Conservation (phyloP, 2,113 vertebrate genomes). For the Notothenia rossii region DNA sequence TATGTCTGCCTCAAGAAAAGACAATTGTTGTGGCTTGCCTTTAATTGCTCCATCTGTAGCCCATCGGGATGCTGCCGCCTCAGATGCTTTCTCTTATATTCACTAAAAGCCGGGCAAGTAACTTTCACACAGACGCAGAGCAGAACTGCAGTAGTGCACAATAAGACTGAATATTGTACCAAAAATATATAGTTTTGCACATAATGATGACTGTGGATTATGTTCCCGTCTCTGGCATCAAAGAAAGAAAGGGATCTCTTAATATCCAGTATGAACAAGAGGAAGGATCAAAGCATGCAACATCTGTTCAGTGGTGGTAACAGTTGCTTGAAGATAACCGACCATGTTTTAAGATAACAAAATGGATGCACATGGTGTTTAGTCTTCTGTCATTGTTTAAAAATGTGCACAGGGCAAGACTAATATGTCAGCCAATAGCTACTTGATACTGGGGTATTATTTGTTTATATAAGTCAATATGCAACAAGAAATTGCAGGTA, state of each 20-base stretch:
- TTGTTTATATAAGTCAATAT: too few relatives aligned
- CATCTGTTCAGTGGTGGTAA: neutral
- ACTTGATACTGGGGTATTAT: neutral
- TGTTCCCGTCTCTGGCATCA: neutral
- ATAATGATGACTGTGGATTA: neutral
- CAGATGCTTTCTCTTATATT: slow-evolving; percentile 56
- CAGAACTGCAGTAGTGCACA: slow-evolving; percentile 52
- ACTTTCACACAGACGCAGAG: slow-evolving; percentile 52
- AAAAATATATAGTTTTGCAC: neutral
- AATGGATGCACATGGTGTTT: neutral
- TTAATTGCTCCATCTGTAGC: slow-evolving; percentile 79
- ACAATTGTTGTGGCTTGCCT: slow-evolving; percentile 71
- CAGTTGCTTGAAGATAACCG: neutral
- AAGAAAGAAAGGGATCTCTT: neutral
- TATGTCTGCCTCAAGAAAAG: slow-evolving; percentile 69
- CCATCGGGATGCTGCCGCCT: slow-evolving; percentile 60
- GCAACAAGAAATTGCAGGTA: neutral
- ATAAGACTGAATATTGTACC: too few relatives aligned
- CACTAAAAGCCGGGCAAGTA: slow-evolving; percentile 41
- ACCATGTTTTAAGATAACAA: neutral
- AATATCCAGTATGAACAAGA: neutral
- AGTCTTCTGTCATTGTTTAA: neutral
- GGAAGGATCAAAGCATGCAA: neutral
- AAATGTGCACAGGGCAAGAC: neutral
- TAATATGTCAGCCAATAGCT: neutral